Conservation (phyloP, 1,140 invertebrate genomes). For the Halesus radiatus region DNA sequence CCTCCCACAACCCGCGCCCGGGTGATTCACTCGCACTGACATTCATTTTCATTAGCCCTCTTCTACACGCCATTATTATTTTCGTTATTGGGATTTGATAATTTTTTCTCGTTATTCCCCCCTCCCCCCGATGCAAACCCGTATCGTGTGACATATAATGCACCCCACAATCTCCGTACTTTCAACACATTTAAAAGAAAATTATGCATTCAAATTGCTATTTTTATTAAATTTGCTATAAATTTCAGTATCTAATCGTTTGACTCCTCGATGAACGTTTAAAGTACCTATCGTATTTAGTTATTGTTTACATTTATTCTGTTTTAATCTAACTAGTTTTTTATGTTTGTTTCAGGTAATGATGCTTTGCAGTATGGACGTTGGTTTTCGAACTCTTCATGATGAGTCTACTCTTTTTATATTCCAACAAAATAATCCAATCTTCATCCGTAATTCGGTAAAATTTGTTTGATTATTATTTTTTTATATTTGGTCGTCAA, state of each 20-base stretch:
- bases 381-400: no score
- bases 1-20: background rate
- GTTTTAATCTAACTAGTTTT: background rate
- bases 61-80: slow-evolving; percentile 51
- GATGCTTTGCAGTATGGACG: background rate
- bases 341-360: slow-evolving; percentile 6
- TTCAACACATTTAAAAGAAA: background rate
- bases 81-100: slow-evolving; percentile 52
- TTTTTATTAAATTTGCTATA: no score
- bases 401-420: no score
- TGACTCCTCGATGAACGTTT: no score
- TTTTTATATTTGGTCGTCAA: no score
- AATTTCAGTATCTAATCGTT: no score
- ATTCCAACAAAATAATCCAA: no score
- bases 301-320: background rate
- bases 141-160: slow-evolving; percentile 11
- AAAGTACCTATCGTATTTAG: background rate
- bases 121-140: background rate
- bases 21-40: slow-evolving; percentile 53
- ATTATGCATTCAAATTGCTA: background rate
- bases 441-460: no score
- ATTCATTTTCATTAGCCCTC: slow-evolving; percentile 56
- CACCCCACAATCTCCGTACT: background rate
- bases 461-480: no score
- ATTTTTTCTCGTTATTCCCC: slow-evolving; percentile 31